Evolutionary conservation across 92 coral and sea anemone genomes (phyloP), one percentile per base, ranked within the genome.

Genomic region (Porites divaricata): DNA sequence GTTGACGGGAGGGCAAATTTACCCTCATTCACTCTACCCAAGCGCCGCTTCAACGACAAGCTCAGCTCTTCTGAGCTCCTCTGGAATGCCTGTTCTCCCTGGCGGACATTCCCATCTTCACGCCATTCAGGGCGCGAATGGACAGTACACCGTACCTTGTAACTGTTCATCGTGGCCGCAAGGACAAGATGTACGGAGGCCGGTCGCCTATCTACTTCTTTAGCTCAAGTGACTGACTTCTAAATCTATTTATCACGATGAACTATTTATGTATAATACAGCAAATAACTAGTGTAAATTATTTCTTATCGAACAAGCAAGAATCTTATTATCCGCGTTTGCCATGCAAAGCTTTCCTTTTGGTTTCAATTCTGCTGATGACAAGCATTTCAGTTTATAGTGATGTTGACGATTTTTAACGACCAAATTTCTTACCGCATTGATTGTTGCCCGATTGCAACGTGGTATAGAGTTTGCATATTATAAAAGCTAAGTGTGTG

Each of bases 121-220:
- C 89, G 94, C 96, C 22, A 94, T 94, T 73, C 97, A 92, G 69
- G 99, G 94, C 71, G 92, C 96, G 67, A 88, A 89, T 67, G 99
- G 97, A 88, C 99, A 97, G 83, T 97, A 95, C 75, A 88, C 98
- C 0, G 93, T 97, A 5, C 99, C 99, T 19, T 97, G 99, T 69
- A 97, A 97, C 94, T 97, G 99, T 78, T 57, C 94, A 17, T 86
- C 95, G 49, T 95, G 98, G 97, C 45, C 45, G 7, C 95, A 96
- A 56, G 86, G 90, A 17, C 94, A 93, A 79, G 99, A 95, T 63
- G 94, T 94, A 1, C 93, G 98, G 41, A 81, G 99, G 61, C 99
- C 99, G 2, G 99, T 97, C 14, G 99, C 99, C 21, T 97, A 97
- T 79, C 90, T 97, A 57, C 95, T 97, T 35, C 93, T 95, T 68